These are phyloP conservation scores for Anolis sagrei DNA, from an alignment of 2,113 vertebrate genomes.

Conservation along the genomic window DNA sequence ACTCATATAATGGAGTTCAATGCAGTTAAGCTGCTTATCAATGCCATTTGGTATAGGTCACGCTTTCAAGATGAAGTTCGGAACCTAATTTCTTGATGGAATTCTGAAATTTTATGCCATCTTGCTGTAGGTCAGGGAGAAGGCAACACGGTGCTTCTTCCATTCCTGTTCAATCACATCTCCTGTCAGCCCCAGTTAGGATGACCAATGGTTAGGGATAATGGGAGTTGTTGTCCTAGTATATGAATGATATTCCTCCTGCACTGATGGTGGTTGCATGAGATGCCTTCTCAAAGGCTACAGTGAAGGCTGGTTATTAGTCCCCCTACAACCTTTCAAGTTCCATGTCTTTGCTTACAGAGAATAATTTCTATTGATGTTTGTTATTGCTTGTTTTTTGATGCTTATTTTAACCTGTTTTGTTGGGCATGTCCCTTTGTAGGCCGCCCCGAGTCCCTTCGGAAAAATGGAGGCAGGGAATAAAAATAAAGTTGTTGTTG, in stretches of 20 bases:
- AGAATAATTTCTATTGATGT: neutral
- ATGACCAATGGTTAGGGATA: too few relatives aligned
- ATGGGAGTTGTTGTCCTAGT: too few relatives aligned
- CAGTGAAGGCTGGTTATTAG: constrained; percentile 5
- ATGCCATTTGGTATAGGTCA: neutral
- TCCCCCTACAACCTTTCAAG: neutral
- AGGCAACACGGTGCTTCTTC: neutral
- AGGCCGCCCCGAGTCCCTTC: too few relatives aligned
- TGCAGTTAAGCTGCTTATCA: too few relatives aligned
- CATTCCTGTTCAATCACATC: too few relatives aligned
- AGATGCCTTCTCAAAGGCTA: neutral
- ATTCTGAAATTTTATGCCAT: constrained; percentile 3
- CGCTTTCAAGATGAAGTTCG: neutral
- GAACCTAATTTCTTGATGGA: neutral
- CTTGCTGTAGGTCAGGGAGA: neutral
- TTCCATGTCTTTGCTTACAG: neutral
- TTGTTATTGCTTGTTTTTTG: too few relatives aligned
- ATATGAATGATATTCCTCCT: neutral
- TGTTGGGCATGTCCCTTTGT: too few relatives aligned
- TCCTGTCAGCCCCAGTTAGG: too few relatives aligned
- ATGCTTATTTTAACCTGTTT: too few relatives aligned
- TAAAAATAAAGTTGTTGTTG: too few relatives aligned
- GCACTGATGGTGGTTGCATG: neutral
- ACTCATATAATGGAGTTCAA: too few relatives aligned
- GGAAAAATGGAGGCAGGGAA: too few relatives aligned